Base-by-base conservation (phyloP, 1,140 invertebrate species). In the Pseudomyrmex pallidus region DNA sequence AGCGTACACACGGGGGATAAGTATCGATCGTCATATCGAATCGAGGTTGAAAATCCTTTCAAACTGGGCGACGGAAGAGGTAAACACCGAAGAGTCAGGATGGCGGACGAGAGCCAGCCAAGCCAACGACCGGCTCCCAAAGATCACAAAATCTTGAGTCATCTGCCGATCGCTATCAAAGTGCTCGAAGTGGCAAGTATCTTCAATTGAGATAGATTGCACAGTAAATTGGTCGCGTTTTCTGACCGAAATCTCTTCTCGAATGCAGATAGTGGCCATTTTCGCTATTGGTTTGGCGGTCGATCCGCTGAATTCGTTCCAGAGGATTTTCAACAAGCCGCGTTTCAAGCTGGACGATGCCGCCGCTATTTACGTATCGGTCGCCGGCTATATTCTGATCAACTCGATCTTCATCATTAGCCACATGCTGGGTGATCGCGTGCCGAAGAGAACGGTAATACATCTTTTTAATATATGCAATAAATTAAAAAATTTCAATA, bases 301-400 rank as follows among this genome's bases (percentile, higher is more conserved):
- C 7, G 95, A 96, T 82, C 95, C 96, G 0, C 93, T 95, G 22
- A 95, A 95, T 74, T 93, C 90, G 17, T 93, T 93, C 70, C 90
- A 92, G 56, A 84, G 59, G 25, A 90, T 94, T 54, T 76, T 90
- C 50, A 90, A 93, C 73, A 91, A 91, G 57, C 85, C 92, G 76
- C 85, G 93, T 82, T 93, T 91, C 25, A 95, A 95, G 66, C 91
- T 95, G 48, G 94, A 95, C 87, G 94, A 96, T 83, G 93, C 95
- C 1, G 95, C 94, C 3, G 90, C 96, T 9, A 95, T 96, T 85
- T 96, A 95, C 89, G 94, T 95, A 25, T 93, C 95, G 2, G 93
- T 95, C 68, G 94, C 92, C 12, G 95, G 95, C 63, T 96, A 95
- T 88, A 95, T 97, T 74, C 93, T 97, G 72, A 96, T 97, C 88